phyloP scores from a whole-genome alignment of 2,797 vertebrate species.

The Prunella strophiata region DNA sequence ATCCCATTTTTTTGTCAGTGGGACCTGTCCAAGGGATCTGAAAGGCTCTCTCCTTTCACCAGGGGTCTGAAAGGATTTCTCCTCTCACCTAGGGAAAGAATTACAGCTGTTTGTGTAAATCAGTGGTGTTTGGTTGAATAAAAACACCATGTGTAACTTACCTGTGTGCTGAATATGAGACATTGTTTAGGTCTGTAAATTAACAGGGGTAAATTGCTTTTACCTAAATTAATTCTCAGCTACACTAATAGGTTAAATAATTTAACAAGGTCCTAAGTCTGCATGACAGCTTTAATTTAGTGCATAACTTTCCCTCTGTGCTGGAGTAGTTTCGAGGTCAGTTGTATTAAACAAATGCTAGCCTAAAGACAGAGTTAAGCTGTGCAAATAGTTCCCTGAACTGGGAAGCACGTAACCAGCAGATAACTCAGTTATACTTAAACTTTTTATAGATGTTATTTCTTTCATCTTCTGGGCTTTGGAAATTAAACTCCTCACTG shows the following conservation, averaged over 20 bases:
- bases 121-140: neutral
- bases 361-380: slow-evolving; percentile 13
- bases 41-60: neutral
- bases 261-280: neutral
- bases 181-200: neutral
- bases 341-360: slow-evolving; percentile 3
- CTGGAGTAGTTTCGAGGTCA: slow-evolving; percentile 21
- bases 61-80: neutral
- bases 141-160: neutral
- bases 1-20: neutral
- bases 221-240: slow-evolving; percentile 3
- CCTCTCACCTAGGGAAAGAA: neutral
- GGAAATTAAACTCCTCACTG: slow-evolving; percentile 2
- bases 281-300: slow-evolving; percentile 12
- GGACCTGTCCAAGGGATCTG: neutral
- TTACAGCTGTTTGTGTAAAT: neutral
- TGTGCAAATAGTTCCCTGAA: slow-evolving; percentile 24
- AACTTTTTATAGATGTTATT: slow-evolving; percentile 7
- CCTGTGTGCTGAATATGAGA: neutral
- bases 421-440: slow-evolving; percentile 8
- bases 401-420: neutral
- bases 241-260: slow-evolving; percentile 24
- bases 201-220: neutral
- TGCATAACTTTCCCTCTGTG: neutral
- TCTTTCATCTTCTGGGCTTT: slow-evolving; percentile 15